A percentile compares a stretch with the other conserved stretches of the same genome.
phyloP scores from a whole-genome alignment of 2,888 invertebrate species.

The Drosophila algonquin region DNA sequence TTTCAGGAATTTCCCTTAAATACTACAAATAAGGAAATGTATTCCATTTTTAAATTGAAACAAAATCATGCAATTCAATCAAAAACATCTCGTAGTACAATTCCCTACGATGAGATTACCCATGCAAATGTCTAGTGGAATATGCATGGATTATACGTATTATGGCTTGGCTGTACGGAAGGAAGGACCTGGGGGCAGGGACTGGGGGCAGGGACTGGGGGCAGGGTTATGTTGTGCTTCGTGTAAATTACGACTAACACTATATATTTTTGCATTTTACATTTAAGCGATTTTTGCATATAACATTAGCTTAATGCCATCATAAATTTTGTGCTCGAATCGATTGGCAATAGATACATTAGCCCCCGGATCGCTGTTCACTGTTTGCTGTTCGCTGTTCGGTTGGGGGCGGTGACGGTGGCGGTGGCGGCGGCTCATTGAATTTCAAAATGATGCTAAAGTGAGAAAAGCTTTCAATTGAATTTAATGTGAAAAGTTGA shows the following conservation, averaged over 20 bases:
- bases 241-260: slow-evolving; percentile 73
- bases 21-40: no score
- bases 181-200: no score
- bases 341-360: slow-evolving; percentile 68
- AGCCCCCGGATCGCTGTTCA: slow-evolving; percentile 7
- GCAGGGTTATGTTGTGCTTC: slow-evolving; percentile 61
- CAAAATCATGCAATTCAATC: no score
- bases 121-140: no score
- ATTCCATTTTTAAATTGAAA: no score
- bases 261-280: slow-evolving; percentile 62
- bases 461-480: slow-evolving; percentile 77
- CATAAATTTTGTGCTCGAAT: slow-evolving; percentile 66
- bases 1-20: no score
- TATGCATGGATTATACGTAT: no score
- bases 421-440: slow-evolving; percentile 61
- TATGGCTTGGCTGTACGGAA: slow-evolving; percentile 60
- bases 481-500: slow-evolving; percentile 75
- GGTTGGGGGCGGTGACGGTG: slow-evolving; percentile 7
- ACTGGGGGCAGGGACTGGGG: neutral
- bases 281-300: slow-evolving; percentile 30
- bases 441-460: slow-evolving; percentile 71
- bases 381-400: neutral
- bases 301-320: slow-evolving; percentile 73
- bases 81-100: no score
- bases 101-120: no score